Evolutionary conservation across 1,140 invertebrate genomes (phyloP).

Genomic region (Bombus polaris): DNA sequence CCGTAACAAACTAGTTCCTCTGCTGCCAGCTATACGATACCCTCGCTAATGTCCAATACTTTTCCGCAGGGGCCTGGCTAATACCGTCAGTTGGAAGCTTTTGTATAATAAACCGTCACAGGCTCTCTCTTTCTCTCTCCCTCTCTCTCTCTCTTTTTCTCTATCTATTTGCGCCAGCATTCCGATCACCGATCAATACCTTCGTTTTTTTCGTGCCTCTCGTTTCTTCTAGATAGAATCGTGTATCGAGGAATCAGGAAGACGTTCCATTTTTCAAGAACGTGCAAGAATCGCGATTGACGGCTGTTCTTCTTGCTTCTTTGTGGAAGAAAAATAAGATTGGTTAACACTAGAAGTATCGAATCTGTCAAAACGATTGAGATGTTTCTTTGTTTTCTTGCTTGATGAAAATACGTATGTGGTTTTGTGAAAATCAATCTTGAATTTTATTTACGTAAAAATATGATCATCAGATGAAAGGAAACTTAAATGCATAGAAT

Average conservation of each 20-base stretch:
- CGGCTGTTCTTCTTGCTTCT: not conserved
- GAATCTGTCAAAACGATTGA: not conserved
- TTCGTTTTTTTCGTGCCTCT: not conserved
- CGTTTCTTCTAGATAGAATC: not conserved
- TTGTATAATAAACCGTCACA: conserved; percentile 48
- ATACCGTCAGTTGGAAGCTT: conserved; percentile 43
- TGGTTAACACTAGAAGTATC: not conserved
- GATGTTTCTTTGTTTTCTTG: not conserved
- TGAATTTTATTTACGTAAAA: no score
- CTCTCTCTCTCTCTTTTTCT: not conserved
- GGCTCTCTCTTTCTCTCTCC: not conserved
- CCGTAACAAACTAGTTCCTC: conserved; percentile 62
- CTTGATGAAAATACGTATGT: no score
- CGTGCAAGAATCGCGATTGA: not conserved
- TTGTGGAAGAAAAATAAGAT: not conserved
- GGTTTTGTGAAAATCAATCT: no score
- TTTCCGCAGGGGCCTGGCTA: conserved; percentile 37
- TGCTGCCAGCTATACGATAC: conserved; percentile 54
- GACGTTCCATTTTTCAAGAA: not conserved
- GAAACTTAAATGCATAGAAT: no score
- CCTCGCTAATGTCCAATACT: conserved; percentile 52
- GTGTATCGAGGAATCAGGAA: not conserved
- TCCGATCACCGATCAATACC: conserved; percentile 9
- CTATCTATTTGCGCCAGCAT: conserved; percentile 10
- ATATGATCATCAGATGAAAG: no score